phyloP scores from a whole-genome alignment of 2,797 vertebrate genomes.

The Halcyon leucocephala region DNA sequence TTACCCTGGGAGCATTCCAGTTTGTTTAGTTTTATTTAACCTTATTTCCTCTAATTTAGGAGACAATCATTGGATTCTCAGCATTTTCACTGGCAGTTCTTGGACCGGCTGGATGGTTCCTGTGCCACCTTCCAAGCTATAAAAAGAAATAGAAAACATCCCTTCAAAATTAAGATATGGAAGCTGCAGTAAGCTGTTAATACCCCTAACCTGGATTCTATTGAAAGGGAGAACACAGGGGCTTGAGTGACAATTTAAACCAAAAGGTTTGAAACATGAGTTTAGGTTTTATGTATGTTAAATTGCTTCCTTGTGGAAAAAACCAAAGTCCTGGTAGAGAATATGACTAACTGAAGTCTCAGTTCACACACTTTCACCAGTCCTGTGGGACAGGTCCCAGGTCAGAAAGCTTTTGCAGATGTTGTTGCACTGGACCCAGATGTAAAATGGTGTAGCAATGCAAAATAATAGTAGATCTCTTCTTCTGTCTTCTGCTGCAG shows the following conservation, averaged over 20 bases:
- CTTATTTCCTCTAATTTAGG: slow-evolving; percentile 74
- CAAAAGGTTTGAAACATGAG: not conserved
- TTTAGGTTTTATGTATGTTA: not conserved
- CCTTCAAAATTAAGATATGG: not conserved
- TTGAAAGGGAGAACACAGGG: not conserved
- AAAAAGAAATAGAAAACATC: slow-evolving; percentile 55
- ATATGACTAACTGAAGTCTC: not conserved
- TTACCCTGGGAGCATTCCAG: not conserved
- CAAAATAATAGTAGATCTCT: not conserved
- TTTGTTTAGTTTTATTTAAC: slow-evolving; percentile 30
- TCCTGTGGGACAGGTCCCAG: not conserved
- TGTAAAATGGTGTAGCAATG: not conserved
- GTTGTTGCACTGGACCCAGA: not conserved
- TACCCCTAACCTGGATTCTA: not conserved
- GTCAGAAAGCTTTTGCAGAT: not conserved
- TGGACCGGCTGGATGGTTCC: slow-evolving; percentile 84
- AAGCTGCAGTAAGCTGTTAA: not conserved
- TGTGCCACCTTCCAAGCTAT: slow-evolving; percentile 81
- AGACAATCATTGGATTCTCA: slow-evolving; percentile 78
- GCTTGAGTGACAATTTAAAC: not conserved
- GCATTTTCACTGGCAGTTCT: slow-evolving; percentile 80
- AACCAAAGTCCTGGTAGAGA: not conserved
- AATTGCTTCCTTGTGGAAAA: not conserved
- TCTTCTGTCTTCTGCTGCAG: not conserved
- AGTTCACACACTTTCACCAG: not conserved